Conservation (phyloP, 2,888 invertebrate genomes). For the Drosophila prostipennis region DNA sequence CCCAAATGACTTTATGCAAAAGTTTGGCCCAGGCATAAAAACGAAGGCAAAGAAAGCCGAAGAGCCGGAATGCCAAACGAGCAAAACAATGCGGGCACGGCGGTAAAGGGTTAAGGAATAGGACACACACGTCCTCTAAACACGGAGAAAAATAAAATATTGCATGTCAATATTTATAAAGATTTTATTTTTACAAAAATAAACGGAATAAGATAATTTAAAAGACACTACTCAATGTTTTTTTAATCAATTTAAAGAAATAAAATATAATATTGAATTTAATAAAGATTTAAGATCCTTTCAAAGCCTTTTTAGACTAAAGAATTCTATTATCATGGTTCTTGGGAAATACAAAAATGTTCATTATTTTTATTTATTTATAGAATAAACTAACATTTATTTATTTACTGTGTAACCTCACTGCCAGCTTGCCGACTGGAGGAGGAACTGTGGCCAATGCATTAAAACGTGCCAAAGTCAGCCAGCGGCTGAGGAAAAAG, state of each 20-base stretch:
- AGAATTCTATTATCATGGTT: too few species aligned
- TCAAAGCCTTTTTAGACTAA: too few species aligned
- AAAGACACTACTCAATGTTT: too few species aligned
- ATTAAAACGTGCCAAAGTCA: slow-evolving; percentile 74
- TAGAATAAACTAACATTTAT: neutral
- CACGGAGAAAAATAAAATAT: neutral
- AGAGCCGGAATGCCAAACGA: slow-evolving; percentile 21
- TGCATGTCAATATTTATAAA: too few species aligned
- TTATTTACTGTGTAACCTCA: neutral
- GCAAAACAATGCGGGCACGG: slow-evolving; percentile 46
- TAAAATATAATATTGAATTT: too few species aligned
- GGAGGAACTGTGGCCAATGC: slow-evolving; percentile 52
- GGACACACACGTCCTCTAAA: slow-evolving; percentile 46
- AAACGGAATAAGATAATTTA: too few species aligned
- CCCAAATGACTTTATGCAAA: slow-evolving; percentile 62
- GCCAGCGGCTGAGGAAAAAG: slow-evolving; percentile 10
- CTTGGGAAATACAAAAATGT: too few species aligned
- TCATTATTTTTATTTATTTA: too few species aligned
- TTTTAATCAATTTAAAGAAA: too few species aligned
- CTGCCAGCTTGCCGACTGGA: slow-evolving; percentile 6
- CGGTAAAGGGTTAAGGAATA: slow-evolving; percentile 45
- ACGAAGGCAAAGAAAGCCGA: slow-evolving; percentile 18
- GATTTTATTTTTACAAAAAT: too few species aligned
- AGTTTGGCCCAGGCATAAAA: slow-evolving; percentile 40
- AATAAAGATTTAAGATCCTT: too few species aligned